These are phyloP conservation scores for Silurus aristotelis DNA, from an alignment of 2,797 vertebrate genomes.

Conservation along the genomic window DNA sequence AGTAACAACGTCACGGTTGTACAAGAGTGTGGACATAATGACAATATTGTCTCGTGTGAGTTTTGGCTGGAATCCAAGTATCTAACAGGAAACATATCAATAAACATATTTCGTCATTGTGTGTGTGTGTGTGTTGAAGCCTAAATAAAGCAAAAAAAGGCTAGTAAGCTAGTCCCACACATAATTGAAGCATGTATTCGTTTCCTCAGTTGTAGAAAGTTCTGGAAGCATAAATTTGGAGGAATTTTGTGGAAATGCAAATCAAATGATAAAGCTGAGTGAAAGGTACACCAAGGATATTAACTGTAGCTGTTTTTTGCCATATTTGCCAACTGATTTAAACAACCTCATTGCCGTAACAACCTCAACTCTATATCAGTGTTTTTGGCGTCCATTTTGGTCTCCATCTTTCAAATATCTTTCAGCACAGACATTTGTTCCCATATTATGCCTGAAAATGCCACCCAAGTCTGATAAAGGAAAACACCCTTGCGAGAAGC, in stretches of 20 bases:
- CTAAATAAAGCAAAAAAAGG: not conserved
- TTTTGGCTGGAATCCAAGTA: not conserved
- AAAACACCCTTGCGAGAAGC: too few relatives aligned
- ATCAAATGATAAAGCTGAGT: not conserved
- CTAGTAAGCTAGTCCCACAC: too few relatives aligned
- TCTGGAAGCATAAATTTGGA: not conserved
- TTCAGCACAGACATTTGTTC: too few relatives aligned
- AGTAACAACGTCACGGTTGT: not conserved
- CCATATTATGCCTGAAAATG: too few relatives aligned
- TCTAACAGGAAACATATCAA: not conserved
- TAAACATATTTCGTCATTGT: not conserved
- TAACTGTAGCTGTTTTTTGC: not conserved
- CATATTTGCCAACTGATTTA: not conserved
- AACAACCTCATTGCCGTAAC: not conserved
- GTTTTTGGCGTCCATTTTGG: not conserved
- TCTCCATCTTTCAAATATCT: too few relatives aligned
- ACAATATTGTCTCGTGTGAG: not conserved
- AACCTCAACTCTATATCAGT: not conserved
- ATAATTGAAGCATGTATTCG: not conserved
- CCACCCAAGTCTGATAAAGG: too few relatives aligned
- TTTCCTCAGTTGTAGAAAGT: not conserved
- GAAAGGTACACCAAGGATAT: not conserved
- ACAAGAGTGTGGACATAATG: not conserved
- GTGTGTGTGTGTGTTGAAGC: not conserved
- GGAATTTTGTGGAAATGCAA: not conserved